Base-by-base conservation (phyloP, 2,888 invertebrate genomes). In the Fragum sueziense region DNA sequence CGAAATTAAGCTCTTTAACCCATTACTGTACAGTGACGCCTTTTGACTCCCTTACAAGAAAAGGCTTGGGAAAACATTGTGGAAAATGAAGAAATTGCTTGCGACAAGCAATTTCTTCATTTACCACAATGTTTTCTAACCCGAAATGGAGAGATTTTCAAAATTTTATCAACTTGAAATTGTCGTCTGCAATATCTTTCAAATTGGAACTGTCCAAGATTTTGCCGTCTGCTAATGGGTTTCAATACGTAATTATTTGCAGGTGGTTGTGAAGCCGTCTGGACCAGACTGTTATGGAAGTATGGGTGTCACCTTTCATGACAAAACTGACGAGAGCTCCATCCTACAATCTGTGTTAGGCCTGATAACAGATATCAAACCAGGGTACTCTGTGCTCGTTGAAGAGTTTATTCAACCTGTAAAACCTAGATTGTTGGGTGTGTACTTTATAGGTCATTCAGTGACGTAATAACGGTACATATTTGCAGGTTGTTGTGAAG, bases 231-330 rank as follows among this genome's bases (percentile, higher is more conserved):
- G n/a, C n/a, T n/a, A n/a, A n/a, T n/a, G n/a, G n/a, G n/a, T n/a
- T n/a, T n/a, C n/a, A n/a, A n/a, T 54, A 11, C 17, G 17, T 17
- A 9, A 9, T 41, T 41, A 11, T 41, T 9, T 62, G 2, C 68
- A 89, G 89, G 68, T 89, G 33, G 88, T 89, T 14, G 88, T 89
- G 1, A 89, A 89, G 69, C 89, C 89, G 1, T 88, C 87, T 0
- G 87, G 88, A 29, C 67, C 81, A 4, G 62, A 65, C 6, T 86
- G 80, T 84, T 84, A 86, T 34, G 87, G 86, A 0, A 87, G 89
- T 70, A 77, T 84, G 9, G 85, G 86, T 9, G 88, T 88, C n/a
- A 78, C 87, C 0, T 85, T 77, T 61, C 87, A 89, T 31, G 47
- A 47, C 34, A 34, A 41, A 0, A 59, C 29, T n/a, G 80, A 87